phyloP scores from a whole-genome alignment of 1,140 invertebrate genomes.

The Drosophila ercepeae region DNA sequence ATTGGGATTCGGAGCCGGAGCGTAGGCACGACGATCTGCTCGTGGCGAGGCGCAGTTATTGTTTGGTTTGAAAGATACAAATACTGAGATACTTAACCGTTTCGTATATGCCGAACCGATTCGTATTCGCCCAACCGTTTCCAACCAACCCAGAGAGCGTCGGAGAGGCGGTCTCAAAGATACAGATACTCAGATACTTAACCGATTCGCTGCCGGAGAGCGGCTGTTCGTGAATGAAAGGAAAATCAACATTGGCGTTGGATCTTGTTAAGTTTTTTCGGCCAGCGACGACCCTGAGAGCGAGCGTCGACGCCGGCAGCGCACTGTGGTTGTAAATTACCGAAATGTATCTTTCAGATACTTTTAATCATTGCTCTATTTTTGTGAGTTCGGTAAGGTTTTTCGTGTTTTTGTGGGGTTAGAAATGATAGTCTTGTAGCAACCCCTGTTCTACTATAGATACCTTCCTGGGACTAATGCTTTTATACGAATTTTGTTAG shows the following conservation, averaged over 20 bases:
- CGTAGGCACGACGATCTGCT: conserved; percentile 64
- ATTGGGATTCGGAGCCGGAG: not conserved
- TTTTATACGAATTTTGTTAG: no score
- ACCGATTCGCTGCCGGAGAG: not conserved
- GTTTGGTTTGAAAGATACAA: not conserved
- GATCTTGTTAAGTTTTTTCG: conserved; percentile 82
- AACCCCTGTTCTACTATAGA: no score
- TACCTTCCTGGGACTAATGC: no score
- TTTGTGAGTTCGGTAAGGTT: no score
- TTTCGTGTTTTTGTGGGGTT: no score
- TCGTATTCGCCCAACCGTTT: no score
- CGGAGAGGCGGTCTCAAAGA: not conserved
- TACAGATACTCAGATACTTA: not conserved
- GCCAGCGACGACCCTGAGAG: conserved; percentile 66
- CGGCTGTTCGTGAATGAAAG: conserved; percentile 68
- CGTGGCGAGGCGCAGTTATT: conserved; percentile 68
- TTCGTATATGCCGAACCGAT: not conserved
- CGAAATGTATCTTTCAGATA: no score
- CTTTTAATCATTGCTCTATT: no score
- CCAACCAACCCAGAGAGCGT: not conserved
- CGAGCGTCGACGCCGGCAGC: conserved; percentile 25
- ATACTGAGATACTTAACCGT: not conserved
- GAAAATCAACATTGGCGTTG: conserved; percentile 80
- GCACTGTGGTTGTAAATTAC: not conserved
- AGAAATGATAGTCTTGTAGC: no score